Evolutionary conservation across 2,888 invertebrate genomes (phyloP).

Genomic region (Sarcophaga rosellei): DNA sequence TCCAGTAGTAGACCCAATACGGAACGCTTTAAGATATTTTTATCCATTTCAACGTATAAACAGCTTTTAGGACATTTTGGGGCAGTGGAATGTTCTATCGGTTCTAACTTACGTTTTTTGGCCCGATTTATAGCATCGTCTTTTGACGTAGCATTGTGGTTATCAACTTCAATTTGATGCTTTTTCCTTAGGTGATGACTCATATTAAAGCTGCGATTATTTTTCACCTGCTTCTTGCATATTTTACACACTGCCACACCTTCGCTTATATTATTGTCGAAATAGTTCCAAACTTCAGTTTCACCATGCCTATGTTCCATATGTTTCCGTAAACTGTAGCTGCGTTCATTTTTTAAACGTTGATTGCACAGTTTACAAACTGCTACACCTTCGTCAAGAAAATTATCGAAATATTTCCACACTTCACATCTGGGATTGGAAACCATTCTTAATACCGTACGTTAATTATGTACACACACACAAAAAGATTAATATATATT

Average conservation of each 20-base stretch:
- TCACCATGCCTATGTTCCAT: constrained; percentile 30
- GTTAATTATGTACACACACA: too few species aligned
- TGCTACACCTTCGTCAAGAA: constrained; percentile 40
- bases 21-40: constrained; percentile 24
- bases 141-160: neutral
- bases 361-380: constrained; percentile 53
- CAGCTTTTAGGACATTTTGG: neutral
- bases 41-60: constrained; percentile 31
- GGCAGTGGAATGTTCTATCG: too few species aligned
- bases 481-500: too few species aligned
- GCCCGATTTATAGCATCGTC: neutral
- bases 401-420: constrained; percentile 57
- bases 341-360: constrained; percentile 42
- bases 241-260: neutral
- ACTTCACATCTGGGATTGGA: neutral
- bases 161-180: too few species aligned
- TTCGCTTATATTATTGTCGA: neutral
- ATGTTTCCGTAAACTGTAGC: constrained; percentile 41
- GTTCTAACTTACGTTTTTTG: too few species aligned
- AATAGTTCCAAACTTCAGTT: constrained; percentile 36
- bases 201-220: neutral
- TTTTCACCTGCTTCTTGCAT: neutral
- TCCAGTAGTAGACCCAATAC: constrained; percentile 55
- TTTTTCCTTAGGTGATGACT: too few species aligned
- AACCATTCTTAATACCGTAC: too few species aligned